Conservation (phyloP, 2,113 vertebrate genomes). For the Vimba vimba region DNA sequence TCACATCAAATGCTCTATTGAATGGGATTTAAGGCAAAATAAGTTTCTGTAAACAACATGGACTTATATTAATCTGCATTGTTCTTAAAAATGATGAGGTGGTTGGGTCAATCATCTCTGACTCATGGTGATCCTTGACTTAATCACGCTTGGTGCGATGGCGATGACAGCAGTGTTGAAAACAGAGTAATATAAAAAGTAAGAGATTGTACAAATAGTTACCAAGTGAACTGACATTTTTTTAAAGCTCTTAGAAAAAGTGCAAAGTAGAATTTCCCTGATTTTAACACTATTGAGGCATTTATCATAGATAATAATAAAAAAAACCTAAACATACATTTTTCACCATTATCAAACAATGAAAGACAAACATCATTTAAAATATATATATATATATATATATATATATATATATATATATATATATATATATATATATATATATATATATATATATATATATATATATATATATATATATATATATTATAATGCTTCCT, state of each 20-base stretch:
- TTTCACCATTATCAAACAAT: not conserved
- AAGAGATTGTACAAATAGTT: not conserved
- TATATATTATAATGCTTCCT: too few relatives aligned
- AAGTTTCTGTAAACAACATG: not conserved
- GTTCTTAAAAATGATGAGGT: not conserved
- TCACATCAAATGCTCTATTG: not conserved
- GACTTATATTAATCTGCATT: conserved; percentile 3
- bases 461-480: too few relatives aligned
- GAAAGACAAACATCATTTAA: not conserved
- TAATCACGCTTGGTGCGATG: not conserved
- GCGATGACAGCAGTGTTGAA: not conserved
- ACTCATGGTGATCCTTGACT: not conserved
- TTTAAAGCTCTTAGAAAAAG: not conserved
- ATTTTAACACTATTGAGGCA: not conserved
- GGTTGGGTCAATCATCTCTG: not conserved
- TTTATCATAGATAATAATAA: not conserved
- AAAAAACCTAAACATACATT: not conserved
- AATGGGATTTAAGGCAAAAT: not conserved
- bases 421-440: too few relatives aligned
- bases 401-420: too few relatives aligned
- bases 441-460: too few relatives aligned
- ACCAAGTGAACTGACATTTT: not conserved
- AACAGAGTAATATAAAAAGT: not conserved
- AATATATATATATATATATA: too few relatives aligned
- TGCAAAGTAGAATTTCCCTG: not conserved